Base-by-base conservation (phyloP, 2,888 invertebrate species). In the Drosophila koepferae region DNA sequence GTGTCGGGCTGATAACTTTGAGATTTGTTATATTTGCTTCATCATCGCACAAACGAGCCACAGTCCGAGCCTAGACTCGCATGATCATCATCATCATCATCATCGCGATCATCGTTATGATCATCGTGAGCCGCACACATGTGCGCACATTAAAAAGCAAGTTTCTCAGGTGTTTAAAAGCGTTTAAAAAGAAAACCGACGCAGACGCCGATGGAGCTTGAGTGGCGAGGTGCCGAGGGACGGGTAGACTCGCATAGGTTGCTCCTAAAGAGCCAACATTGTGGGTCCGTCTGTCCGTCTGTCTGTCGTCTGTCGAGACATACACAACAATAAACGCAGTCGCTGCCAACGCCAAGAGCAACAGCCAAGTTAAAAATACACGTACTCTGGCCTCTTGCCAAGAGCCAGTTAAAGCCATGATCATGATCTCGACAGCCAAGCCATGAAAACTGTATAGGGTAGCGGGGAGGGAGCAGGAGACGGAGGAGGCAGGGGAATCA, bases 151-250 rank as follows among this genome's bases (percentile, higher is more conserved):
- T 90, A 90, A 86, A 86, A 86, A 88, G 87, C 87, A 89, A 88
- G 87, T 88, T 88, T 88, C 87, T 88, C 90, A 88, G 87, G 87
- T 88, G 87, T 88, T 90, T 88, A 86, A 90, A 88, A 87, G 86
- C 84, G 89, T 87, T 87, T 87, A 88, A 87, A 87, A 87, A 87
- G 86, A 87, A 87, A 88, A 90, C 89, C 86, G 80, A 86, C 86
- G 64, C 81, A 60, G 60, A 86, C 86, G 64, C 81, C 58, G 49
- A 60, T 49, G 60, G 49, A 60, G 60, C 40, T 60, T n/a, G 46
- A 28, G 59, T 28, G n/a, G 36, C 3, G 36, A 7, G 23, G 8
- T 4, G 44, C 7, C 2, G 44, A n/a, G 59, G 23, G 23, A 12
- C 5, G 34, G 49, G 49, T 6, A 34, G 59, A 38, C 46, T 31